phyloP scores from a whole-genome alignment of 2,797 vertebrate genomes.

The Pogoniulus pusillus region DNA sequence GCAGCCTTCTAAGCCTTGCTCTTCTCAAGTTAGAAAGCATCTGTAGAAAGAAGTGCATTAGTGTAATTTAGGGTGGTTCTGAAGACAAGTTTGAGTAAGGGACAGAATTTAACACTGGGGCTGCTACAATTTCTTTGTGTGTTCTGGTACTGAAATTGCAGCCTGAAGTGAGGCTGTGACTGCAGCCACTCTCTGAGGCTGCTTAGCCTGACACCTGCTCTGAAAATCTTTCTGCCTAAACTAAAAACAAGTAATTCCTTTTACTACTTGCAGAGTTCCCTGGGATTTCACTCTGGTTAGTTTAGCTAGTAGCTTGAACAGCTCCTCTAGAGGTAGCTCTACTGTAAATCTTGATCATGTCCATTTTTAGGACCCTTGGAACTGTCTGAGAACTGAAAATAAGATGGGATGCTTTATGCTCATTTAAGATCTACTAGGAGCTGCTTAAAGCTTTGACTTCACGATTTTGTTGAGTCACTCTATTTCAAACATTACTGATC shows the following conservation, averaged over 20 bases:
- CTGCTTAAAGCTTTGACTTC: not conserved
- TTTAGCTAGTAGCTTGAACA: not conserved
- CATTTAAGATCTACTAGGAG: not conserved
- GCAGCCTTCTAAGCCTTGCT: not conserved
- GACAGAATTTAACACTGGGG: accelerated
- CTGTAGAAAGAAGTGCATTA: not conserved
- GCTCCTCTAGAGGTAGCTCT: not conserved
- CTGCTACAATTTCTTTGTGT: accelerated
- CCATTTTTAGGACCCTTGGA: not conserved
- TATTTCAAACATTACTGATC: not conserved
- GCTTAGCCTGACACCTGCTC: not conserved
- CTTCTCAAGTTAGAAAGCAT: not conserved
- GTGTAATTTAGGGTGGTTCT: not conserved
- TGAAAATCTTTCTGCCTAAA: not conserved
- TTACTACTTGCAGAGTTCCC: not conserved
- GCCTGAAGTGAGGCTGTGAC: not conserved
- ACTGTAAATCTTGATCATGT: not conserved
- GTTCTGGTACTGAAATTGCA: not conserved
- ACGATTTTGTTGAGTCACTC: not conserved
- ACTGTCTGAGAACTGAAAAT: not conserved
- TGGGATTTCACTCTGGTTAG: not conserved
- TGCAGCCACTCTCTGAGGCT: not conserved
- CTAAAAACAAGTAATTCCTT: not conserved
- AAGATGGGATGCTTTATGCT: not conserved
- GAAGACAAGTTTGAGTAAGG: not conserved